phyloP scores from a whole-genome alignment of 2,113 vertebrate genomes.

The Xiphophorus couchianus region DNA sequence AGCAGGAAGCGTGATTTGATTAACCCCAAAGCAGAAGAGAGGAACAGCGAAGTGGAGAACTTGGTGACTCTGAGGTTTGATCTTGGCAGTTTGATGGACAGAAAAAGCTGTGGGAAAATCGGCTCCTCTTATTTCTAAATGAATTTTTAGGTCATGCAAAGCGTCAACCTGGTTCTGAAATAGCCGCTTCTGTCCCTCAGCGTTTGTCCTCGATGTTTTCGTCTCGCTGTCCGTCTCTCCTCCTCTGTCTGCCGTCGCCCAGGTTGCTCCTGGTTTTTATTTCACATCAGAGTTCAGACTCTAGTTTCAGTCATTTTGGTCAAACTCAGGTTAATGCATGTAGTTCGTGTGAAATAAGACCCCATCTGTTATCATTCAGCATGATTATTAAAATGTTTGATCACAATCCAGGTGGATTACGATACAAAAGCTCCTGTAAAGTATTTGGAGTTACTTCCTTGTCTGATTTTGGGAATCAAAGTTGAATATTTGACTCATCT shows the following conservation, averaged over 20 bases:
- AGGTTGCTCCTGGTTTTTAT: background rate
- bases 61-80: slow-evolving; percentile 39
- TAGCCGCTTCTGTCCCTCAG: slow-evolving; percentile 61
- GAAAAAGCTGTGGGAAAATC: background rate
- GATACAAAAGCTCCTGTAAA: too few relatives aligned
- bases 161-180: slow-evolving; percentile 61
- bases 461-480: too few relatives aligned
- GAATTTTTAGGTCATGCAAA: slow-evolving; percentile 63
- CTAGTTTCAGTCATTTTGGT: background rate
- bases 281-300: background rate
- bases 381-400: background rate
- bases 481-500: too few relatives aligned
- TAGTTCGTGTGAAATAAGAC: background rate
- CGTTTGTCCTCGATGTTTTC: slow-evolving; percentile 69
- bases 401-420: too few relatives aligned
- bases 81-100: slow-evolving; percentile 32
- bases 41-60: slow-evolving; percentile 9
- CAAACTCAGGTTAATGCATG: slow-evolving; percentile 19
- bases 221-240: slow-evolving; percentile 28
- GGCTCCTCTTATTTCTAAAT: slow-evolving; percentile 35
- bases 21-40: slow-evolving; percentile 34
- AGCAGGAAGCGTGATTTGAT: slow-evolving; percentile 27
- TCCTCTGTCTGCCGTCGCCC: slow-evolving; percentile 10
- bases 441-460: too few relatives aligned
- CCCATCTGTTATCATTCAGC: too few relatives aligned